These are phyloP conservation scores for Lacerta viridis DNA, from an alignment of 2,797 vertebrate genomes.

Conservation along the genomic window DNA sequence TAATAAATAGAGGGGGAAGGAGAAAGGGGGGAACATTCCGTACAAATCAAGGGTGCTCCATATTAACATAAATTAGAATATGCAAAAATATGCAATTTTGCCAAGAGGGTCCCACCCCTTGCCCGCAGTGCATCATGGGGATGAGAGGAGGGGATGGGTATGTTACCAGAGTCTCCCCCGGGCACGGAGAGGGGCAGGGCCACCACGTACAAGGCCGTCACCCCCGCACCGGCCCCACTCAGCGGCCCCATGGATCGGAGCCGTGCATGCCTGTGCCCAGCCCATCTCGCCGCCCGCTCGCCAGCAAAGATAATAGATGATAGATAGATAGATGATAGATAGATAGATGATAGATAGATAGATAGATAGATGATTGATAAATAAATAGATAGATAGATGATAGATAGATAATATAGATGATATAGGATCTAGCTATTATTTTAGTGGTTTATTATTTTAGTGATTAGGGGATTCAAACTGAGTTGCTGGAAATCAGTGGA, in stretches of 20 bases:
- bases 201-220: constrained; percentile 87
- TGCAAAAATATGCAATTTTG: neutral
- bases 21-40: no score
- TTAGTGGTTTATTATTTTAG: no score
- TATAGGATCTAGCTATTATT: no score
- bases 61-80: constrained; percentile 14
- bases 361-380: no score
- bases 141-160: constrained; percentile 45
- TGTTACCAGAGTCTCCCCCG: constrained; percentile 95
- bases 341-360: no score
- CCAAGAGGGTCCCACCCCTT: no score
- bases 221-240: constrained; percentile 76
- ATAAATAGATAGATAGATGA: no score
- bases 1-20: neutral
- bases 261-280: neutral
- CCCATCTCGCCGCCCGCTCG: neutral
- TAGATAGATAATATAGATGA: no score
- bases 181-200: constrained; percentile 88
- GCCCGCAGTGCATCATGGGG: neutral
- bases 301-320: neutral
- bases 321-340: no score
- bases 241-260: constrained; percentile 20
- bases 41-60: neutral
- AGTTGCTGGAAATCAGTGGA: no score
- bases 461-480: no score